These are phyloP conservation scores for Saccostrea glomerata DNA, from an alignment of 1,140 invertebrate genomes.

Conservation along the genomic window DNA sequence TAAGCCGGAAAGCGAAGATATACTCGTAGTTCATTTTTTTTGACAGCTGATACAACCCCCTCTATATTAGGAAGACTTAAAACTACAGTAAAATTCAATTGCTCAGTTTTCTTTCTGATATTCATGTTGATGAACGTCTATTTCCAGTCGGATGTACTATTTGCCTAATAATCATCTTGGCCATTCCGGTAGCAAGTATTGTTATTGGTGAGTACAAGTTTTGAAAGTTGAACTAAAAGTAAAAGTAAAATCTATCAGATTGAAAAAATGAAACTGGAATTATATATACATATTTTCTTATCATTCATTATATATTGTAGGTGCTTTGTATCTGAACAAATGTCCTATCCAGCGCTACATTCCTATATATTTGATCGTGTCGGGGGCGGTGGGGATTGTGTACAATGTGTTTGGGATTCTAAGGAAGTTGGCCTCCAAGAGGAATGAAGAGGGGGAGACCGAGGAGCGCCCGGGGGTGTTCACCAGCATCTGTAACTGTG, in stretches of 20 bases:
- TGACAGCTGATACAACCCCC: too few species aligned
- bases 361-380: conserved; percentile 90
- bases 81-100: too few species aligned
- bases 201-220: conserved; percentile 81
- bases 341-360: conserved; percentile 88
- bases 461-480: conserved; percentile 58
- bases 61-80: too few species aligned
- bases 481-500: conserved; percentile 81
- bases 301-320: conserved; percentile 78
- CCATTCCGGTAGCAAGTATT: conserved; percentile 85
- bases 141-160: conserved; percentile 84
- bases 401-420: conserved; percentile 85
- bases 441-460: conserved; percentile 79
- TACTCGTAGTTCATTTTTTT: too few species aligned
- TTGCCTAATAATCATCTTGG: conserved; percentile 83
- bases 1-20: too few species aligned
- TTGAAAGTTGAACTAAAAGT: not conserved
- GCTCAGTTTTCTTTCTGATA: too few species aligned
- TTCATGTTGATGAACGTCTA: not conserved
- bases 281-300: too few species aligned
- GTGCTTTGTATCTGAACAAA: conserved; percentile 88
- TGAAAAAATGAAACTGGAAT: too few species aligned
- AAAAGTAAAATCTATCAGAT: not conserved
- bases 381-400: conserved; percentile 86
- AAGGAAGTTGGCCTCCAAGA: conserved; percentile 79